Conservation (phyloP, 2,888 invertebrate species). For the Julus scanicus region DNA sequence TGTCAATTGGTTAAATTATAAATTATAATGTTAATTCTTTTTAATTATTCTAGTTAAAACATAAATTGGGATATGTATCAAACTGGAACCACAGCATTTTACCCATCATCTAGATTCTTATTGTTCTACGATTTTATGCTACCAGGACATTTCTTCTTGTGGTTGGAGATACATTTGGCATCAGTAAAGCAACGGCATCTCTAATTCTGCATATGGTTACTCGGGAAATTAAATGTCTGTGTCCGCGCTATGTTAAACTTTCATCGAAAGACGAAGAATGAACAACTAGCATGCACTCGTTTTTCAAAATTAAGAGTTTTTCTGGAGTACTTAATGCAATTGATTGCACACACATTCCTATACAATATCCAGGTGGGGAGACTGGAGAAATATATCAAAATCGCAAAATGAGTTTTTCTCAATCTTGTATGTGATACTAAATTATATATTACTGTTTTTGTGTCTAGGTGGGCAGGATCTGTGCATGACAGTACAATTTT, state of each 20-base stretch:
- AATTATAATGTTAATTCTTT: too few relatives aligned
- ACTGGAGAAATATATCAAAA: neutral
- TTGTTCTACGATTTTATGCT: too few relatives aligned
- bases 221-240: too few relatives aligned
- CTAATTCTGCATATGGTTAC: too few relatives aligned
- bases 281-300: neutral
- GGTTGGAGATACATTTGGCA: too few relatives aligned
- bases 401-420: neutral
- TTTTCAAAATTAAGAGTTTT: neutral
- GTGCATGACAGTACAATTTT: neutral
- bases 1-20: too few relatives aligned
- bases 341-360: neutral
- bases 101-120: too few relatives aligned
- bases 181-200: too few relatives aligned
- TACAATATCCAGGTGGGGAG: neutral
- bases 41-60: too few relatives aligned
- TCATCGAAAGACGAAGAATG: neutral
- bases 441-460: neutral
- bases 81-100: too few relatives aligned
- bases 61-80: too few relatives aligned
- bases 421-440: neutral
- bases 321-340: neutral
- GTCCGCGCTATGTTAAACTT: neutral
- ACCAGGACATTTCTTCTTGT: too few relatives aligned
- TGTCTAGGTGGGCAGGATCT: neutral